Evolutionary conservation across 2,113 vertebrate genomes (phyloP).

Genomic region (Meles meles): DNA sequence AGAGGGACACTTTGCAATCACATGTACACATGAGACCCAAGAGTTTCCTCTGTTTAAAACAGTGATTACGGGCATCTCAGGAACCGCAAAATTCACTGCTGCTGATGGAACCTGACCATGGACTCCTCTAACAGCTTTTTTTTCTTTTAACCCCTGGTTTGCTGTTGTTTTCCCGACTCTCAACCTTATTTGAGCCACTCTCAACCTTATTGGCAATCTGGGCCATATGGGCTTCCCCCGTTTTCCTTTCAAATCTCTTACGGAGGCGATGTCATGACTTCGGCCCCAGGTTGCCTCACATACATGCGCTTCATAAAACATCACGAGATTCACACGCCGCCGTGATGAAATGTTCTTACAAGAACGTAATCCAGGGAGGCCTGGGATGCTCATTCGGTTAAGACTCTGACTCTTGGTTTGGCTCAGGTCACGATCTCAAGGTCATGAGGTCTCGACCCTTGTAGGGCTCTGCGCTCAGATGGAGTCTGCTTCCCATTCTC

Average conservation of each 20-base stretch:
- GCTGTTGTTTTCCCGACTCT: not conserved
- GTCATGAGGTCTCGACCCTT: not conserved
- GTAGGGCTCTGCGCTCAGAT: not conserved
- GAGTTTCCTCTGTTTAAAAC: not conserved
- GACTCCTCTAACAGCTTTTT: not conserved
- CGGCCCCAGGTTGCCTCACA: not conserved
- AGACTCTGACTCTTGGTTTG: not conserved
- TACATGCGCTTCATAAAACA: not conserved
- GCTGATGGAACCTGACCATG: not conserved
- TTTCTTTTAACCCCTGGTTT: not conserved
- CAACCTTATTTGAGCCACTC: not conserved
- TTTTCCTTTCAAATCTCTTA: not conserved
- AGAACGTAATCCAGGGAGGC: not conserved
- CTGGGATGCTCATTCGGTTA: not conserved
- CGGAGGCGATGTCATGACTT: not conserved
- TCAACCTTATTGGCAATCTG: not conserved
- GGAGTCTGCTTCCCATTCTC: not conserved
- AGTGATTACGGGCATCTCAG: not conserved
- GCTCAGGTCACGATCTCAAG: not conserved
- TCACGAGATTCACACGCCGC: not conserved
- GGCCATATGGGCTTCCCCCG: not conserved
- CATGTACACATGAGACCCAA: not conserved
- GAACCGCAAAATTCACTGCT: not conserved
- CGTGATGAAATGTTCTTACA: not conserved
- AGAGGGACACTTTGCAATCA: not conserved